Percentiles rank a stretch among this genome's conserved stretches.
These are phyloP conservation scores for Pyrrhosoma nymphula DNA, from an alignment of 2,888 invertebrate species.

Conservation along the genomic window DNA sequence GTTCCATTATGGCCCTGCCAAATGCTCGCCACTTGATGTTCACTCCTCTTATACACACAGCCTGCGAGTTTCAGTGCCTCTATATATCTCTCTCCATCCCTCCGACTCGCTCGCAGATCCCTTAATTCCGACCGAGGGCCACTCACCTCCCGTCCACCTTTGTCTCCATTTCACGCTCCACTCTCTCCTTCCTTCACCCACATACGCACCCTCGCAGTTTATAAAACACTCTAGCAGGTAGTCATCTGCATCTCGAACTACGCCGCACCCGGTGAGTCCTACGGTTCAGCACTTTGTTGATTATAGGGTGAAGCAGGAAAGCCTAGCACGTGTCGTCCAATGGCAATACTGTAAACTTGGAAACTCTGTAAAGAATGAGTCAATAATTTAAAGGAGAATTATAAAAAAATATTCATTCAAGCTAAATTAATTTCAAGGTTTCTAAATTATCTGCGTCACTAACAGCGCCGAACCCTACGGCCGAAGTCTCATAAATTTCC, in stretches of 20 bases:
- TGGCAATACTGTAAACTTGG: too few species aligned
- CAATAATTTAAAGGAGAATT: too few species aligned
- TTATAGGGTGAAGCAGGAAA: too few species aligned
- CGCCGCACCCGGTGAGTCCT: too few species aligned
- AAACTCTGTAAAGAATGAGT: too few species aligned
- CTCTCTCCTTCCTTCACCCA: neutral
- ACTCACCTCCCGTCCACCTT: slow-evolving; percentile 37
- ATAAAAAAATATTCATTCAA: too few species aligned
- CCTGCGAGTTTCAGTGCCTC: slow-evolving; percentile 14
- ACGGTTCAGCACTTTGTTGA: too few species aligned
- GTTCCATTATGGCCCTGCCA: neutral
- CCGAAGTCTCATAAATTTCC: too few species aligned
- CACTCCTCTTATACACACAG: neutral
- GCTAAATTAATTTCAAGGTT: too few species aligned
- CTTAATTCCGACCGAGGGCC: neutral
- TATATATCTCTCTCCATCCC: slow-evolving; percentile 33
- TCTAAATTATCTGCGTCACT: too few species aligned
- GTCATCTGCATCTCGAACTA: neutral
- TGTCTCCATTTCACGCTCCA: slow-evolving; percentile 37
- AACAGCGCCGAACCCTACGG: too few species aligned
- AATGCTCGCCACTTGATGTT: slow-evolving; percentile 1
- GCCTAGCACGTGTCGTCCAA: too few species aligned
- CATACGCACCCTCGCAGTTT: neutral
- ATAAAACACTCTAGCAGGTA: neutral
- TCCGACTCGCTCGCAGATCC: slow-evolving; percentile 45